Base-by-base conservation (phyloP, 2,888 invertebrate genomes). In the Plagodis pulveraria region DNA sequence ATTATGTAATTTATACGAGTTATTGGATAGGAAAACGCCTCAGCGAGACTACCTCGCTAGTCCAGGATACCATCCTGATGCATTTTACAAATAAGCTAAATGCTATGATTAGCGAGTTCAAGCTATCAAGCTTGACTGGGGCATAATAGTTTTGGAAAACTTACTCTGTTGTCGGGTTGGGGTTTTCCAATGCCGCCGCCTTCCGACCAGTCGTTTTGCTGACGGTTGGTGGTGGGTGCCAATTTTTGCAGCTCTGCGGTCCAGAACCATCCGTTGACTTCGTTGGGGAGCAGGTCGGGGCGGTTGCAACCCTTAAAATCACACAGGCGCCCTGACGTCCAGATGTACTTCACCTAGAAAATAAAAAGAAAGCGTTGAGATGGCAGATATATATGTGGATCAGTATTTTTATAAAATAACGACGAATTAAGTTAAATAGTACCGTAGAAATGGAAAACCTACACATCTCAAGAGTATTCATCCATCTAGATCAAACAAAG, bases 261-360 rank as follows among this genome's bases (percentile, higher is more conserved):
- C 97, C 97, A 98, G 94, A 98, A 98, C 98, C 98, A 98, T 42
- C 98, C 98, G 80, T 97, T 97, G 66, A 97, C 86, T 56, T 94
- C 94, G 65, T 95, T 93, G 40, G 98, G 98, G 72, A 97, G 95
- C 70, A 98, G 93, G 83, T 98, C 98, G 36, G 96, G 94, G 56
- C 98, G 95, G 77, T 97, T 96, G 81, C 98, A 98, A 62, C 97
- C 97, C 84, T 96, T 96, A 93, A 98, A 98, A 88, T 98, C 97
- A 79, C 98, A 98, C 50, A 97, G 92, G 66, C 98, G 96, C 58
- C 98, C 98, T 52, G 97, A 97, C 33, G 98, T 97, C 98, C 98
- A 98, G 80, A 97, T 97, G 89, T 97, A 98, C 89, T 97, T 97
- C 38, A 96, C 95, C 94, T 96, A 86, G 34, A 83, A 81, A 60